phyloP scores from a whole-genome alignment of 1,140 invertebrate genomes.

The Drosophila auraria region DNA sequence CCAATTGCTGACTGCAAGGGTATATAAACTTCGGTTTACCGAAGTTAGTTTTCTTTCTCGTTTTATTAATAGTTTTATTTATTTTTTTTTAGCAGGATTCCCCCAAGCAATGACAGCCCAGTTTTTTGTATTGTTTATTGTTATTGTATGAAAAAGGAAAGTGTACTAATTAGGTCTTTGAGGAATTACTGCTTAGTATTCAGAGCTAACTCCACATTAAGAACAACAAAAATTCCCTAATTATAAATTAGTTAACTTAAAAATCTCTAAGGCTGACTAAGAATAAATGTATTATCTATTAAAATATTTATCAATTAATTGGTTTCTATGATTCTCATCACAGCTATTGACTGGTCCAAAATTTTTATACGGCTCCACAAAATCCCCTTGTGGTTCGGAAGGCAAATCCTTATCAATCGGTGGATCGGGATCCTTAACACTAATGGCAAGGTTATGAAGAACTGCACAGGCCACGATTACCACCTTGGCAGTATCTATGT shows the following conservation, averaged over 20 bases:
- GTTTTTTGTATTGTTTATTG: no score
- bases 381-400: background rate
- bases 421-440: background rate
- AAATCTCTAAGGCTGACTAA: no score
- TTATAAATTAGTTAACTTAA: no score
- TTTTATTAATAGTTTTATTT: background rate
- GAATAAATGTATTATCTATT: background rate
- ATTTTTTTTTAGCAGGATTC: background rate
- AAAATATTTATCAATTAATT: slow-evolving; percentile 4
- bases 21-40: no score
- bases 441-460: slow-evolving; percentile 10
- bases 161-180: background rate
- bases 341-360: background rate
- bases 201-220: no score
- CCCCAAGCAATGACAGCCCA: background rate
- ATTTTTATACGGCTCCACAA: background rate
- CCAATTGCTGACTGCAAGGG: no score
- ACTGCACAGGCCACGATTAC: slow-evolving; percentile 16
- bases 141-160: no score
- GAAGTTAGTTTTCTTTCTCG: no score
- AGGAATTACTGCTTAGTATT: no score
- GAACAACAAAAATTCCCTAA: no score
- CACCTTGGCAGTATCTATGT: slow-evolving; percentile 1
- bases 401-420: background rate
- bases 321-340: slow-evolving; percentile 1